phyloP scores from a whole-genome alignment of 2,113 vertebrate genomes.

The Rhinoptilus africanus region DNA sequence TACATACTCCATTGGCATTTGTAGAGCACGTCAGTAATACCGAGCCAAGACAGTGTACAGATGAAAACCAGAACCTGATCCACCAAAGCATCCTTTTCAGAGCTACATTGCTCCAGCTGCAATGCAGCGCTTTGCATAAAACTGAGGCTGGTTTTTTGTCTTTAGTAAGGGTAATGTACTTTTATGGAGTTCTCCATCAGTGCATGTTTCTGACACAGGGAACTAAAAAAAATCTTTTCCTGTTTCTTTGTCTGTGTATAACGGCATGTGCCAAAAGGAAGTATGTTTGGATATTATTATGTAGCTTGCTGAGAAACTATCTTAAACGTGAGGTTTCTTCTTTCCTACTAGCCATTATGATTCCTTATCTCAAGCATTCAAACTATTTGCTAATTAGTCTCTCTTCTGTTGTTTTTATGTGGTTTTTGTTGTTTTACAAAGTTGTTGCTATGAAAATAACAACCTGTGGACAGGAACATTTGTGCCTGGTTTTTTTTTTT shows the following conservation, averaged over 20 bases:
- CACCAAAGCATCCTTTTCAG: neutral
- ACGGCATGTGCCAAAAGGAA: constrained; percentile 44
- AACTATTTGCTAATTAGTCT: constrained; percentile 61
- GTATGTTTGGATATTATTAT: constrained; percentile 30
- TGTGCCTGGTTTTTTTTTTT: neutral
- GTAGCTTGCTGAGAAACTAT: constrained; percentile 24
- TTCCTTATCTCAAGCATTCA: constrained; percentile 60
- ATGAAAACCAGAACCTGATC: constrained; percentile 7
- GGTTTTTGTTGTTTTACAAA: neutral
- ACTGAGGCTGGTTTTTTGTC: neutral
- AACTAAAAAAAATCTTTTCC: constrained; percentile 30
- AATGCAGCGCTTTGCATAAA: neutral
- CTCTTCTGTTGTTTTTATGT: constrained; percentile 5
- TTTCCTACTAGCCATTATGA: constrained; percentile 44
- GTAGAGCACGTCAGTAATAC: neutral
- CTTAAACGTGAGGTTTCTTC: constrained; percentile 49
- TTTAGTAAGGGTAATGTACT: neutral
- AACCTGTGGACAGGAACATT: neutral
- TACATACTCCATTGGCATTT: neutral
- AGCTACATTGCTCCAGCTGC: neutral
- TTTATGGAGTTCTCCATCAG: neutral
- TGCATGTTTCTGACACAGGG: neutral
- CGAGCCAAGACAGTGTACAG: neutral
- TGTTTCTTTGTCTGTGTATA: constrained; percentile 51
- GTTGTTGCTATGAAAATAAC: neutral